Conservation (phyloP, 2,888 invertebrate genomes). For the Dryadula phaetusa region DNA sequence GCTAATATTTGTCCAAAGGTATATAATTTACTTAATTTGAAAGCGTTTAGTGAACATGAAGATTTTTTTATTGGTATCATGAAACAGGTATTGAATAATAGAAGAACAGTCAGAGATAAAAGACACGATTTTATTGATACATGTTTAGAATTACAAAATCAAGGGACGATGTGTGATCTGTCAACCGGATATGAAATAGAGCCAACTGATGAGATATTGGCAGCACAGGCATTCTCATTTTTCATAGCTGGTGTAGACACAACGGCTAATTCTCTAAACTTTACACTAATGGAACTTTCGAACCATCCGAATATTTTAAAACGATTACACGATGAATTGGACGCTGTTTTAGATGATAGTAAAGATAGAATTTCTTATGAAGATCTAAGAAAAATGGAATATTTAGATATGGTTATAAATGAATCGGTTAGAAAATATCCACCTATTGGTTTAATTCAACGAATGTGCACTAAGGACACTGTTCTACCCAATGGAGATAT, state of each 20-base stretch:
- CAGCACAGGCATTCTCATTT: slow-evolving; percentile 73
- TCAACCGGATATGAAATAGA: slow-evolving; percentile 58
- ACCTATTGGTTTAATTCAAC: slow-evolving; percentile 58
- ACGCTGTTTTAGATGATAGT: slow-evolving; percentile 54
- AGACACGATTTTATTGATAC: slow-evolving; percentile 66
- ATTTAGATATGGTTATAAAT: slow-evolving; percentile 68
- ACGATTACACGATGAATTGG: slow-evolving; percentile 68
- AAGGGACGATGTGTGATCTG: slow-evolving; percentile 59
- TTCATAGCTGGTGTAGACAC: slow-evolving; percentile 76
- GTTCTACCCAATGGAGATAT: slow-evolving; percentile 57
- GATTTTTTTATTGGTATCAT: slow-evolving; percentile 64
- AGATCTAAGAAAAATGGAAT: slow-evolving; percentile 63
- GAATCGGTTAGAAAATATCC: slow-evolving; percentile 68
- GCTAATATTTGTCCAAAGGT: slow-evolving; percentile 54
- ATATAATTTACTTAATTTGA: slow-evolving; percentile 55
- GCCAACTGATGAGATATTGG: slow-evolving; percentile 63
- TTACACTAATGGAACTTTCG: slow-evolving; percentile 64
- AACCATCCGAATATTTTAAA: slow-evolving; percentile 62
- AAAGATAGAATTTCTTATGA: slow-evolving; percentile 53
- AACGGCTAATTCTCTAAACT: slow-evolving; percentile 68
- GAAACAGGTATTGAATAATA: slow-evolving; percentile 57
- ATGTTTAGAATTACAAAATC: slow-evolving; percentile 63
- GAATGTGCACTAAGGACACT: slow-evolving; percentile 59
- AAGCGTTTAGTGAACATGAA: slow-evolving; percentile 61
- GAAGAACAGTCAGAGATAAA: slow-evolving; percentile 50